A percentile compares a stretch with the other conserved stretches of the same genome.
These are phyloP conservation scores for Monopis laevigella DNA, from an alignment of 2,888 invertebrate genomes.

Conservation along the genomic window DNA sequence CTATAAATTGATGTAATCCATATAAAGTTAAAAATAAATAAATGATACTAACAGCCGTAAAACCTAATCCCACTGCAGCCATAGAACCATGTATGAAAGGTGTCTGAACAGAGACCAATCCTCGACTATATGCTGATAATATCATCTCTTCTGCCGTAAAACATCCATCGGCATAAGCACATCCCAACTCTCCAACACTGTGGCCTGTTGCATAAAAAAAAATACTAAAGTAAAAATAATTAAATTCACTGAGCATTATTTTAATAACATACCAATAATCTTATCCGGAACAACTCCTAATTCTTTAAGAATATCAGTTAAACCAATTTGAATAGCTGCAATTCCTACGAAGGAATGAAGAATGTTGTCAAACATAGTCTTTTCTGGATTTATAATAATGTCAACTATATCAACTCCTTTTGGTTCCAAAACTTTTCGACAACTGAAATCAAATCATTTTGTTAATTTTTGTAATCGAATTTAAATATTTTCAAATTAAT, in stretches of 20 bases:
- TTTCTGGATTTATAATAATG: constrained; percentile 7
- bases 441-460: too few relatives aligned
- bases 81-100: constrained; percentile 76
- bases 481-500: too few relatives aligned
- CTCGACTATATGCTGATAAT: constrained; percentile 80
- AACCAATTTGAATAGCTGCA: constrained; percentile 72
- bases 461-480: too few relatives aligned
- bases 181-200: constrained; percentile 85
- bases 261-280: constrained; percentile 18
- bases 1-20: too few relatives aligned
- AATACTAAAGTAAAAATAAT: too few relatives aligned
- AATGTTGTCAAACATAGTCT: constrained; percentile 70
- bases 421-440: constrained; percentile 7
- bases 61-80: constrained; percentile 81
- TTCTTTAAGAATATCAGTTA: constrained; percentile 43
- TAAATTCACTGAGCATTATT: too few relatives aligned
- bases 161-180: constrained; percentile 90
- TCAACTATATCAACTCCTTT: constrained; percentile 5
- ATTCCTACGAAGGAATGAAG: constrained; percentile 80
- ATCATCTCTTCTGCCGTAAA: constrained; percentile 84
- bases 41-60: constrained; percentile 43
- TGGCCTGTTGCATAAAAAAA: too few relatives aligned
- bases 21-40: too few relatives aligned
- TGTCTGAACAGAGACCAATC: constrained; percentile 71
- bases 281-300: constrained; percentile 21